A percentile compares a stretch with the other conserved stretches of the same genome.
These are phyloP conservation scores for Cerastis leucographa DNA, from an alignment of 2,888 invertebrate species.

Conservation along the genomic window DNA sequence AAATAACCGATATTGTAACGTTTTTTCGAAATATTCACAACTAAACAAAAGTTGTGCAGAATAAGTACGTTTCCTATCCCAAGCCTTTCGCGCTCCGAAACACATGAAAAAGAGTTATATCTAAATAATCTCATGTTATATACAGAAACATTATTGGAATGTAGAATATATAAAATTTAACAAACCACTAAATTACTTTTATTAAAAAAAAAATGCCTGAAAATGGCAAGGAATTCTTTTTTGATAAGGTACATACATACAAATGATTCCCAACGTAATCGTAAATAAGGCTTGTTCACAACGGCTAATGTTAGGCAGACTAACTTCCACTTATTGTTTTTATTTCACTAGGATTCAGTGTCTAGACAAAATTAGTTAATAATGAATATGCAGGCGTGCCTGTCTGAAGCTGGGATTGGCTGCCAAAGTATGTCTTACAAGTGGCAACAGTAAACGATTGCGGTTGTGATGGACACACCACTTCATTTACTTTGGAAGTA, in stretches of 20 bases:
- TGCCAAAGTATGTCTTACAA: neutral
- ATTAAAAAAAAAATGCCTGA: too few species aligned
- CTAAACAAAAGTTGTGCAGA: conserved; percentile 56
- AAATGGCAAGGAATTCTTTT: conserved; percentile 44
- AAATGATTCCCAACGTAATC: conserved; percentile 20
- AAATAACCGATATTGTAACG: conserved; percentile 62
- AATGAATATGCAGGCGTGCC: neutral
- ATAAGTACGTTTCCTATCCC: conserved; percentile 72
- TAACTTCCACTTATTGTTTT: neutral
- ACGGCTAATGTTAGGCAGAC: conserved; percentile 1
- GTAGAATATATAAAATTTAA: conserved; percentile 62
- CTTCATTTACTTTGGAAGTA: neutral
- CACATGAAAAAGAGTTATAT: conserved; percentile 45
- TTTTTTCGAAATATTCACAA: conserved; percentile 56
- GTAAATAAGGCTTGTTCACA: conserved; percentile 16
- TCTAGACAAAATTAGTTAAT: neutral
- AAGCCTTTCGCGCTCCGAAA: conserved; percentile 62
- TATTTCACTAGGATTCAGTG: neutral
- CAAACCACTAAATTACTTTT: too few species aligned
- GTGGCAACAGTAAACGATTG: conserved; percentile 8
- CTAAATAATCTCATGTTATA: conserved; percentile 54
- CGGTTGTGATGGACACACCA: neutral
- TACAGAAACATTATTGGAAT: conserved; percentile 62
- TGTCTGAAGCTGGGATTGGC: neutral
- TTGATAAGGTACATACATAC: conserved; percentile 29